Base-by-base conservation (phyloP, 2,888 invertebrate species). In the Tinea semifulvella region DNA sequence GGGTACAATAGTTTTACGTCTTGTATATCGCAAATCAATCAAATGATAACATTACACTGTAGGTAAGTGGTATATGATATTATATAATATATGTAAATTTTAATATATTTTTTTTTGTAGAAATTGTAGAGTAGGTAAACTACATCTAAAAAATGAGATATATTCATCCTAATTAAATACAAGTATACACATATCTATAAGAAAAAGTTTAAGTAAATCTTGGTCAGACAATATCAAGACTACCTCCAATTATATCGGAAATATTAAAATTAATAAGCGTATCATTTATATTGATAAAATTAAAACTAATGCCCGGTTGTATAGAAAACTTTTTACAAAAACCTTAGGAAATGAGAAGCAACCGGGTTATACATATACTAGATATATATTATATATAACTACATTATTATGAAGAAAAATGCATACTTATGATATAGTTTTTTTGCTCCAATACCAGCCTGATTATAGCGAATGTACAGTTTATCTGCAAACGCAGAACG, bases 231-330 rank as follows among this genome's bases (percentile, higher is more conserved):
- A 76, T 80, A 77, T 79, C 73, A 71, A 74, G 68, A 69, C 58
- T 73, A 47, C 43, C 40, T 65, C 77, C 76, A 76, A 76, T 80
- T 72, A 69, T 57, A 77, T 77, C 77, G 76, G 79, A 79, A 74
- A 74, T 62, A 74, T 77, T 79, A 79, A 77, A 77, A 77, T 79
- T 80, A 80, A 79, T 80, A 80, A 80, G 80, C 80, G 80, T 80
- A 79, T 75, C 72, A 68, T 71, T 76, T 66, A 76, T 76, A 72
- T 69, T 71, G 75, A 68, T 73, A 73, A 50, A 49, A 38, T 44
- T 48, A 47, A 45, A 13, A 44, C 51, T 53, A 53, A 49, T 46
- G 50, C 48, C 42, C 49, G 48, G 19, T 22, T 43, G 47, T 35
- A 47, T 47, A 35, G 25, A 47, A 45, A 48, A 36, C 47, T 47